A percentile compares a stretch with the other conserved stretches of the same genome.
Conservation (phyloP, 2,113 vertebrate species). For the Montifringilla adamsi region DNA sequence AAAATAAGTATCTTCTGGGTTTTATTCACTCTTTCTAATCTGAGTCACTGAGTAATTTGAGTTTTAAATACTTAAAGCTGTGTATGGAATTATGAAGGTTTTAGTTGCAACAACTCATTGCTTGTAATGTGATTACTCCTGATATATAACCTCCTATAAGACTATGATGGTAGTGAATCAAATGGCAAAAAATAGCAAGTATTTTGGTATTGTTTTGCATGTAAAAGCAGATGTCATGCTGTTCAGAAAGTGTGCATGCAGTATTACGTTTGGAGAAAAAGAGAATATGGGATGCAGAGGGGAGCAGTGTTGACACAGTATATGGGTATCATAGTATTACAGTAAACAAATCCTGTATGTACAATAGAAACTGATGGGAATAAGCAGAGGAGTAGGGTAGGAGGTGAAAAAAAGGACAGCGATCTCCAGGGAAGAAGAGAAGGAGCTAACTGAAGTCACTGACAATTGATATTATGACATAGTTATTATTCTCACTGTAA, state of each 20-base stretch:
- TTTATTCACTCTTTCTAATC: not conserved
- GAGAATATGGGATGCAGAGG: not conserved
- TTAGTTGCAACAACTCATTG: not conserved
- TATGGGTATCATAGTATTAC: not conserved
- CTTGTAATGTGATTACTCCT: not conserved
- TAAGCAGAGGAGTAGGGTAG: not conserved
- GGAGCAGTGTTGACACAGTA: not conserved
- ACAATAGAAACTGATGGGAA: not conserved
- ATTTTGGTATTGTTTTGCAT: not conserved
- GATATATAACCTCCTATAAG: not conserved
- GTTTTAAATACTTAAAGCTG: not conserved
- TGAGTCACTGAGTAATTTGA: not conserved
- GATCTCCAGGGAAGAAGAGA: not conserved
- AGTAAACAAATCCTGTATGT: not conserved
- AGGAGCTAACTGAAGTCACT: not conserved
- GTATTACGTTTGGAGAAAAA: not conserved
- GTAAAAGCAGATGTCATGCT: not conserved
- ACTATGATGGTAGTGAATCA: not conserved
- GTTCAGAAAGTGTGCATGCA: not conserved
- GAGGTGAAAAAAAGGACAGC: not conserved
- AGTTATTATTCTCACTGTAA: not conserved
- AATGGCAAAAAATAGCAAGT: not conserved
- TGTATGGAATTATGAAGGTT: not conserved
- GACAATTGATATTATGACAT: not conserved
- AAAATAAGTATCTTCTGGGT: not conserved